A percentile compares a stretch with the other conserved stretches of the same genome.
phyloP scores from a whole-genome alignment of 92 coral and sea anemone genomes.

The Siderastrea siderea region DNA sequence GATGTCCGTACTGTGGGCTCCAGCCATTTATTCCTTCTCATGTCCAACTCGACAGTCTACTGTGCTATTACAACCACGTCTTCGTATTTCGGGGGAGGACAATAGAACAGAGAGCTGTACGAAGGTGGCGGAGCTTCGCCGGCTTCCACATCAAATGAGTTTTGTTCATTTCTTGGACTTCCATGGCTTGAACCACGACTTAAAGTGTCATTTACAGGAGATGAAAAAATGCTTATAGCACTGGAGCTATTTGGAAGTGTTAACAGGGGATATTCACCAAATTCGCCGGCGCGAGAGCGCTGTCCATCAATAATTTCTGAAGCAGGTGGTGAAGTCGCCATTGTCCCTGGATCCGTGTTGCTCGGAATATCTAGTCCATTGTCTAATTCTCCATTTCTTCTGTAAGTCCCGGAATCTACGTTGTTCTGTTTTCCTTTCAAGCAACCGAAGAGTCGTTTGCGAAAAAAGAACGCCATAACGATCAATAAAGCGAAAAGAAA shows the following conservation, averaged over 20 bases:
- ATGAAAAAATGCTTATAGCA: slow-evolving; percentile 26
- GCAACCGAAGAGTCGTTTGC: slow-evolving; percentile 33
- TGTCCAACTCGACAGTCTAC: neutral
- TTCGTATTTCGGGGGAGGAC: slow-evolving; percentile 67
- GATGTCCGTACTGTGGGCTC: too few species aligned
- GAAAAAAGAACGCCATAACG: slow-evolving; percentile 37
- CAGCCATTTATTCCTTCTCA: too few species aligned
- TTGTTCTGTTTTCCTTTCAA: slow-evolving; percentile 32
- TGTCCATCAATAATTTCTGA: slow-evolving; percentile 2
- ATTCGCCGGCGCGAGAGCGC: neutral
- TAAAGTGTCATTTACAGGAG: slow-evolving; percentile 8
- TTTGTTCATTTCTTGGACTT: slow-evolving; percentile 16
- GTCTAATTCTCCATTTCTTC: slow-evolving; percentile 25
- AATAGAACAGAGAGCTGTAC: slow-evolving; percentile 57
- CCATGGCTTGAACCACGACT: neutral
- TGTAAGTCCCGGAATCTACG: slow-evolving; percentile 28
- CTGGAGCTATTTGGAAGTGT: slow-evolving; percentile 9
- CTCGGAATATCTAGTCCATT: neutral
- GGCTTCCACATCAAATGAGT: neutral
- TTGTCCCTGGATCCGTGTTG: neutral
- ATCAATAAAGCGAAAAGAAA: slow-evolving; percentile 16
- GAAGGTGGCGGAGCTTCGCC: slow-evolving; percentile 39
- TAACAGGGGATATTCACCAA: slow-evolving; percentile 10
- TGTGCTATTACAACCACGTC: slow-evolving; percentile 38
- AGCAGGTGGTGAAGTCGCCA: neutral